Conservation (phyloP, 2,888 invertebrate genomes). For the Sinodicranocentrus sp. region DNA sequence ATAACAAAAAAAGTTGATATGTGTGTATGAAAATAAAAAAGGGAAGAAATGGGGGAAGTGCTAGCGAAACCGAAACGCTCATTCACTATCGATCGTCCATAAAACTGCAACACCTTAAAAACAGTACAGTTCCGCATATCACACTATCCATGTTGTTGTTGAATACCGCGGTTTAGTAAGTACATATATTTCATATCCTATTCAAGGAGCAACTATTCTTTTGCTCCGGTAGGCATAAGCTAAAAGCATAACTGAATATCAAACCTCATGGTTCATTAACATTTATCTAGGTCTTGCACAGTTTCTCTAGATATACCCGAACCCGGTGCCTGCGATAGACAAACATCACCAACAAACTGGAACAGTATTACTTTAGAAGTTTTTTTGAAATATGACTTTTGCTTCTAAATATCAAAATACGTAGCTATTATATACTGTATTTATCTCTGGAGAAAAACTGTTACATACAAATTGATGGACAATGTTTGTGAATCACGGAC, state of each 20-base stretch:
- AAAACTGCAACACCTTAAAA: conserved; percentile 54
- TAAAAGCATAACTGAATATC: conserved; percentile 28
- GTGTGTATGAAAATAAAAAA: neutral
- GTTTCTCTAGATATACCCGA: neutral
- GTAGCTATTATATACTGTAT: too few relatives aligned
- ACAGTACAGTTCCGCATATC: conserved; percentile 23
- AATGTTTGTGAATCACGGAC: too few relatives aligned
- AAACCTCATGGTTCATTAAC: conserved; percentile 66
- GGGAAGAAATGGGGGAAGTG: neutral
- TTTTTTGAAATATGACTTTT: too few relatives aligned
- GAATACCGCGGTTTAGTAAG: neutral
- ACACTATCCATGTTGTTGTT: neutral
- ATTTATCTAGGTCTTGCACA: conserved; percentile 68
- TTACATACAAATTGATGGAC: too few relatives aligned
- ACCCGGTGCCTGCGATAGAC: neutral
- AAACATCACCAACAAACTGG: conserved; percentile 7
- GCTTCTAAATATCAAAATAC: too few relatives aligned
- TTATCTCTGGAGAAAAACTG: too few relatives aligned
- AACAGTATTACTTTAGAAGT: too few relatives aligned
- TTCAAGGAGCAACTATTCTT: neutral
- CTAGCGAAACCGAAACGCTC: conserved; percentile 28
- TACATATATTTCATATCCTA: neutral
- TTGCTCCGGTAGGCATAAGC: neutral
- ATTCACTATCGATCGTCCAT: conserved; percentile 56
- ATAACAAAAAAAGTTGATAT: neutral